These are phyloP conservation scores for Remorina albescens DNA, from an alignment of 2,797 vertebrate species.

Conservation along the genomic window DNA sequence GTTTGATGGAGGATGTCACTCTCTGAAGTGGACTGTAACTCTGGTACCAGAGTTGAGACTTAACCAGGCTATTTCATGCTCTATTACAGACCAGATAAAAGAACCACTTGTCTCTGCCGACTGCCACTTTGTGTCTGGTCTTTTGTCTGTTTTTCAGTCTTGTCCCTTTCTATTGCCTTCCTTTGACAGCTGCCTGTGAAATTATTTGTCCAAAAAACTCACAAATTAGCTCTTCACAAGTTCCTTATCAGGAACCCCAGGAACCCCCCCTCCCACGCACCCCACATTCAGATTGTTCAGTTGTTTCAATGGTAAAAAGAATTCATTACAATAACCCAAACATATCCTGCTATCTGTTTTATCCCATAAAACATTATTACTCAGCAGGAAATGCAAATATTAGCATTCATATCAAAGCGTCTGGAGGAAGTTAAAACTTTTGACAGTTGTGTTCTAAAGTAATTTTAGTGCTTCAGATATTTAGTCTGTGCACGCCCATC, in stretches of 20 bases:
- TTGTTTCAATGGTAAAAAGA: constrained; percentile 11
- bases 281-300: neutral
- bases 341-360: constrained; percentile 6
- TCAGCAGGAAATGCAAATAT: constrained; percentile 18
- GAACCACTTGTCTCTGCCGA: constrained; percentile 45
- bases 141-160: constrained; percentile 41
- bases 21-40: constrained; percentile 48
- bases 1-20: constrained; percentile 53
- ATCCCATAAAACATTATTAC: constrained; percentile 21
- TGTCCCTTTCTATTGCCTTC: constrained; percentile 27
- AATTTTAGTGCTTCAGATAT: constrained; percentile 8
- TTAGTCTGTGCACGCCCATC: neutral
- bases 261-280: neutral
- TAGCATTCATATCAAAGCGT: neutral
- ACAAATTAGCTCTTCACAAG: constrained; percentile 36
- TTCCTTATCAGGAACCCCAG: constrained; percentile 19
- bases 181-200: constrained; percentile 22
- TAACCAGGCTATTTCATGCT: constrained; percentile 67
- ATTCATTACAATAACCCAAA: constrained; percentile 13
- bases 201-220: constrained; percentile 49
- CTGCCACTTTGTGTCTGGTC: constrained; percentile 29
- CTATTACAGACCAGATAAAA: constrained; percentile 68
- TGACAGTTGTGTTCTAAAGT: neutral
- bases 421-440: neutral
- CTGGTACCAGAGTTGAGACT: constrained; percentile 35